Percentiles rank a stretch among this genome's conserved stretches.
Evolutionary conservation across 2,797 vertebrate genomes (phyloP).

Genomic region (Argya squamiceps): DNA sequence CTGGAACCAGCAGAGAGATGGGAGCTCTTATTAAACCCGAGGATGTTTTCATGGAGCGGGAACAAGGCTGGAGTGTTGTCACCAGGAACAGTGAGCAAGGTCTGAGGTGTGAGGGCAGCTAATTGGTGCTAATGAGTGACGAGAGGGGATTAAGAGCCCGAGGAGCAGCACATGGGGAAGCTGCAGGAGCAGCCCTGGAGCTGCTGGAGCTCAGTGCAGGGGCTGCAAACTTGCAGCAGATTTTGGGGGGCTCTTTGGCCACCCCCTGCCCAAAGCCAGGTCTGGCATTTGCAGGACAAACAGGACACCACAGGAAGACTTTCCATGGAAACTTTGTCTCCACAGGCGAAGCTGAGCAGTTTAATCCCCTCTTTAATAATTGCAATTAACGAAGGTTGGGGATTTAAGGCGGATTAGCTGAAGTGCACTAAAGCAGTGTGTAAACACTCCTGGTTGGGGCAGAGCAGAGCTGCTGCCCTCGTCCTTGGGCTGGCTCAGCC

Average conservation of each 20-base stretch:
- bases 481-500: neutral
- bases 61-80: neutral
- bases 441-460: neutral
- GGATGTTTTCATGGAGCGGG: neutral
- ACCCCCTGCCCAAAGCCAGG: rapidly evolving
- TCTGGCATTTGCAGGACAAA: neutral
- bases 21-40: neutral
- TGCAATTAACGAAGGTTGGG: neutral
- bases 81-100: rapidly evolving
- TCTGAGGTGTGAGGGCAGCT: neutral
- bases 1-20: neutral
- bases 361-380: conserved; percentile 11
- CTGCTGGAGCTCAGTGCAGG: neutral
- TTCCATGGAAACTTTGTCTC: neutral
- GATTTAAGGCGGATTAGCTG: conserved; percentile 9
- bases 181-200: neutral
- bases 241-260: neutral
- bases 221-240: rapidly evolving
- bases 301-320: rapidly evolving
- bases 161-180: neutral
- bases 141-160: neutral
- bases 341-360: neutral
- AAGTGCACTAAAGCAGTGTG: neutral
- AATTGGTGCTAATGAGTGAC: neutral
- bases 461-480: neutral